These are phyloP conservation scores for Pogonomyrmex barbatus DNA, from an alignment of 1,140 invertebrate genomes.

Conservation along the genomic window DNA sequence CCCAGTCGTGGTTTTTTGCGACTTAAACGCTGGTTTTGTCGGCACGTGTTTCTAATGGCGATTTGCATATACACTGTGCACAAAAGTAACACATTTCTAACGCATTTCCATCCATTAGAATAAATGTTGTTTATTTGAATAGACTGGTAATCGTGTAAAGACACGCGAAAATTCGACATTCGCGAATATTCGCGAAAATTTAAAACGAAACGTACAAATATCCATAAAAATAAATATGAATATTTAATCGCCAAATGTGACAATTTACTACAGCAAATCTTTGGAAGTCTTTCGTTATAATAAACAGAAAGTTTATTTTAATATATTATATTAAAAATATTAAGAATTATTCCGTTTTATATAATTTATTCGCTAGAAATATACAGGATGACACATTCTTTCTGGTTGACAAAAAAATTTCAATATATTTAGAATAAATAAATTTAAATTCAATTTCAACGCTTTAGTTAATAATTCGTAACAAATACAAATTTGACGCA, in stretches of 20 bases:
- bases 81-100: neutral
- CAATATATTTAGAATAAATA: too few species aligned
- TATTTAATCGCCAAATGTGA: neutral
- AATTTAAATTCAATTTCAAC: too few species aligned
- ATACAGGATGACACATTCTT: too few species aligned
- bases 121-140: neutral
- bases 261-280: neutral
- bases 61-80: neutral
- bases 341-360: neutral
- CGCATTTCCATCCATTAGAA: constrained; percentile 8
- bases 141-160: neutral
- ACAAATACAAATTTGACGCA: too few species aligned
- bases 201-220: neutral
- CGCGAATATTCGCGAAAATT: neutral
- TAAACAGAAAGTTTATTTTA: neutral
- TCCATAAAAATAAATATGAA: neutral
- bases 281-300: too few species aligned
- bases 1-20: neutral
- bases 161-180: too few species aligned
- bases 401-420: too few species aligned
- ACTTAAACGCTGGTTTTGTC: neutral
- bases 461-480: too few species aligned
- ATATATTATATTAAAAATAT: neutral
- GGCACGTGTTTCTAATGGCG: neutral
- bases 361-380: neutral